These are phyloP conservation scores for Cantharis rustica DNA, from an alignment of 2,888 invertebrate genomes.

Conservation along the genomic window DNA sequence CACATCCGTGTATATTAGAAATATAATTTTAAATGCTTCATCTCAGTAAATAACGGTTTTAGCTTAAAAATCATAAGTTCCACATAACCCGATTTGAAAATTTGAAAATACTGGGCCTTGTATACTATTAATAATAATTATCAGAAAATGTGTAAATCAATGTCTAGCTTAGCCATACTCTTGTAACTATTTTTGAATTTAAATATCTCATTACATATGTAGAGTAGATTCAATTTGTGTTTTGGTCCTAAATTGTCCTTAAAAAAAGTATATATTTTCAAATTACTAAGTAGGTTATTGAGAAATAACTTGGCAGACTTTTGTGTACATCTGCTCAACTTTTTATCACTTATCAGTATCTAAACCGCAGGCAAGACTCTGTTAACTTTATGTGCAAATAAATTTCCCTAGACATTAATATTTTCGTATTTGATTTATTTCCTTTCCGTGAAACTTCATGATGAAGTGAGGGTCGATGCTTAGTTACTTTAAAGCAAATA, in stretches of 20 bases:
- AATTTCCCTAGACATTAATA: constrained; percentile 27
- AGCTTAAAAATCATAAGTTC: no score
- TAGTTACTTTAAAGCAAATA: constrained; percentile 26
- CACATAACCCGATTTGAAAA: no score
- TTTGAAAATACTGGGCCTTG: no score
- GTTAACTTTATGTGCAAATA: constrained; percentile 26
- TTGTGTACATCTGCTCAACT: background rate
- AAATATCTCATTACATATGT: background rate
- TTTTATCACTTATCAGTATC: constrained; percentile 13
- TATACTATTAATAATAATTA: background rate
- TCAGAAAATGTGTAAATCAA: background rate
- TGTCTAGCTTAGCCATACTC: background rate
- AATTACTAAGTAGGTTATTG: background rate
- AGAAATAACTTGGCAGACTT: background rate
- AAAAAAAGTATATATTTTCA: background rate
- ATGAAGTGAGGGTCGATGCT: constrained; percentile 24
- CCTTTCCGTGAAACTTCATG: constrained; percentile 19
- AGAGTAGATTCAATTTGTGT: background rate
- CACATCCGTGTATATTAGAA: no score
- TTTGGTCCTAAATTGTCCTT: background rate
- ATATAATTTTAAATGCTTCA: no score
- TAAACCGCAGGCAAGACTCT: constrained; percentile 18
- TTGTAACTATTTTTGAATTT: background rate
- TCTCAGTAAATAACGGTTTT: no score
- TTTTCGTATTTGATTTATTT: constrained; percentile 27